A percentile compares a stretch with the other conserved stretches of the same genome.
These are phyloP conservation scores for Pteronotus mesoamericanus DNA, from an alignment of 2,797 vertebrate genomes.

Conservation along the genomic window DNA sequence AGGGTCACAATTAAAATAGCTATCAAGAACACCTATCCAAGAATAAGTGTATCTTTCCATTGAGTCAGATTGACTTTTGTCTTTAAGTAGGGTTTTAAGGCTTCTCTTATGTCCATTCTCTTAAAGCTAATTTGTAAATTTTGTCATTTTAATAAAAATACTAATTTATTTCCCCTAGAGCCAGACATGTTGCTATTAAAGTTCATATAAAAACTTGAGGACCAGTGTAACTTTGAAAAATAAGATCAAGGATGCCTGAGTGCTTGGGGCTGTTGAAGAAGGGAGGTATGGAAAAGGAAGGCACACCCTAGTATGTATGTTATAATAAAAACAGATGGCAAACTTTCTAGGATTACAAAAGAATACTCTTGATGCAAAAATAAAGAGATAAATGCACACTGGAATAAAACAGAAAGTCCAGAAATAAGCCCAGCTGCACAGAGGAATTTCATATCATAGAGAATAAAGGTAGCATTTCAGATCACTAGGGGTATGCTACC, in stretches of 20 bases:
- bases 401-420: neutral
- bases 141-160: neutral
- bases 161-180: neutral
- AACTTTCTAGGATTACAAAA: neutral
- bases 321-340: neutral
- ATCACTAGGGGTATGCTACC: neutral
- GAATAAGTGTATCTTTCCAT: neutral
- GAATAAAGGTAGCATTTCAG: neutral
- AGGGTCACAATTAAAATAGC: neutral
- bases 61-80: neutral
- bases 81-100: neutral
- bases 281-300: neutral
- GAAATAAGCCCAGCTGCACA: neutral
- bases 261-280: neutral
- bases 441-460: neutral
- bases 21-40: neutral
- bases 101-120: neutral
- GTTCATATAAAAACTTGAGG: neutral
- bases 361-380: neutral
- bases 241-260: neutral
- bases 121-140: neutral
- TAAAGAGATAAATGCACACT: neutral
- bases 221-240: neutral
- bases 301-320: neutral
- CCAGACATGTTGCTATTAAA: neutral